Evolutionary conservation across 2,888 invertebrate species (phyloP).

Genomic region (Parnassius glacialis): DNA sequence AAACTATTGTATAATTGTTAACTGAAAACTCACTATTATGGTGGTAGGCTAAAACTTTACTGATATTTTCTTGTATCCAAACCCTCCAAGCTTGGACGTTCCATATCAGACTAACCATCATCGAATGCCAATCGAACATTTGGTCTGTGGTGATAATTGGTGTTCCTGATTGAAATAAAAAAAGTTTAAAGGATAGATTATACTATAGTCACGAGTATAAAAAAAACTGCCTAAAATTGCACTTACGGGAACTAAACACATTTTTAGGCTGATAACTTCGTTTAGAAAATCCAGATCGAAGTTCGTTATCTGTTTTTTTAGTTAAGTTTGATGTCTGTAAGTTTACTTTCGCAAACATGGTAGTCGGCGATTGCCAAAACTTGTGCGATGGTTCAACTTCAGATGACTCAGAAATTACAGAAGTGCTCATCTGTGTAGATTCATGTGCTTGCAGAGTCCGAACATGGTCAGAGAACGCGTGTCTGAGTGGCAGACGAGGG

Average conservation of each 20-base stretch:
- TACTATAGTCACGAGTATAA: not conserved
- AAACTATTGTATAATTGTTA: no score
- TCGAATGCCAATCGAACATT: conserved; percentile 68
- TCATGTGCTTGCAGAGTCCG: not conserved
- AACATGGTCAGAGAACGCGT: not conserved
- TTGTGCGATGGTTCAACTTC: conserved; percentile 5
- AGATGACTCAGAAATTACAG: not conserved
- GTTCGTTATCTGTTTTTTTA: conserved; percentile 12
- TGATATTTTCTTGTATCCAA: conserved; percentile 67
- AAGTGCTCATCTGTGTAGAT: not conserved
- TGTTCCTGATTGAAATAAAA: conserved; percentile 39
- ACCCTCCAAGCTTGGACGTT: conserved; percentile 68
- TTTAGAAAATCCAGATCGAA: conserved; percentile 20
- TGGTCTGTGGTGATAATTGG: conserved; percentile 59
- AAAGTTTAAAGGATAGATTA: not conserved
- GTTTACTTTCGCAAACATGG: conserved; percentile 38
- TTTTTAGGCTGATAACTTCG: conserved; percentile 30
- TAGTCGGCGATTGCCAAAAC: conserved; percentile 38
- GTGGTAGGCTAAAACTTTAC: conserved; percentile 46
- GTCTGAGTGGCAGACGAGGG: not conserved
- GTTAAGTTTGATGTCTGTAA: conserved; percentile 7
- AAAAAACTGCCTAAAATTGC: not conserved
- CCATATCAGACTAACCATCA: conserved; percentile 71
- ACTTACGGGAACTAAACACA: conserved; percentile 48
- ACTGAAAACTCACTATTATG: conserved; percentile 1